Evolutionary conservation across 2,888 invertebrate species (phyloP), one percentile per base, ranked within the genome.

Genomic region (Caenorhabditis imperialis): DNA sequence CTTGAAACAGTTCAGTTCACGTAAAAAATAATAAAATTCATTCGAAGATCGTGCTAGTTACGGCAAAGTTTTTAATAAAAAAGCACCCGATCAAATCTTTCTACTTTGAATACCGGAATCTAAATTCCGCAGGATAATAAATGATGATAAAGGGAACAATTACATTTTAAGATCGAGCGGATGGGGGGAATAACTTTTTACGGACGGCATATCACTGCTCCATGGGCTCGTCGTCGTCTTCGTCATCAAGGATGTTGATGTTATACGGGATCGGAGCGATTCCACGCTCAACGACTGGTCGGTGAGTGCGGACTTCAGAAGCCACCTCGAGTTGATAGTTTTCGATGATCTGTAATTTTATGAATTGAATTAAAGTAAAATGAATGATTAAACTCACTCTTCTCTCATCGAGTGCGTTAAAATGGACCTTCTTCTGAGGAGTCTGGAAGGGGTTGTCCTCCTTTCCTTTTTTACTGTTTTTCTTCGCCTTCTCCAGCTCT

Each of bases 241-340:
- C 74, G 37, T 74, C 79, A 42, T 79, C 79, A 7, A 79, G 73
- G 27, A 77, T 71, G 42, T 77, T 70, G 44, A 83, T 72, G 57
- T 82, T 65, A 75, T 78, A 81, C 8, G 83, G 83, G 57, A 82
- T 76, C 23, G 82, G 82, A 8, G 83, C 83, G 40, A 82, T 75
- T 8, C 70, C 47, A 20, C 83, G 77, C 7, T 65, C 47, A 23
- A 69, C 65, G 6, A 55, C 54, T 35, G 60, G 60, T 38, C 67
- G 50, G 38, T 69, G 58, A 30, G 77, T 76, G 8, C 79, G 72
- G 3, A 83, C 57, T 38, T 76, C 78, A 3, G 82, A 81, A 0
- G 83, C 83, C 4, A 83, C 82, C 38, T 82, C 80, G 40, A 78
- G 61, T 8, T 79, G 81, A 51, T 80, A 83, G 48, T 78, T 77